Evolutionary conservation across 2,113 vertebrate species (phyloP), one percentile per base, ranked within the genome.

Genomic region (Myrmecobius fasciatus): DNA sequence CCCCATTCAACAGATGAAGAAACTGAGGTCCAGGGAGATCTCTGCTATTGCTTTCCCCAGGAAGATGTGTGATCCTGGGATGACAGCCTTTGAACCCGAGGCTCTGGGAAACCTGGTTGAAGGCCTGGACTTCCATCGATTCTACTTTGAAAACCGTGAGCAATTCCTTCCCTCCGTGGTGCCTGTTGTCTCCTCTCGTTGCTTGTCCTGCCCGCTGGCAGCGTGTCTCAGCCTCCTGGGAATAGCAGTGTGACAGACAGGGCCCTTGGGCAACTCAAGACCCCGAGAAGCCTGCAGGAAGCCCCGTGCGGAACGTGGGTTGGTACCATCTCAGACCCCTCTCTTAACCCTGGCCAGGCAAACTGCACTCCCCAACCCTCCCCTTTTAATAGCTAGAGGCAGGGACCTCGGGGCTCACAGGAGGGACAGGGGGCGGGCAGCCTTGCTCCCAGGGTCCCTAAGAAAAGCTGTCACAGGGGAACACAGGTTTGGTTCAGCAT

Each of bases 141-240:
- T 99, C 98, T 99, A 99, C 98, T 99, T 99, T 98, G 99, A 99
- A 98, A 99, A 99, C 98, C 92, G 99, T 99, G 99, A 99, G 99
- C 97, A 97, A 92, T 83, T 52, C 93, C 53, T 96, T 89, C 94
- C 96, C 92, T 91, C 93, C 94, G 96, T 92, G 36, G 46, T 96
- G 95, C 95, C 92, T 96, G 97, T 95, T 96, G 92, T 98, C 91
- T 88, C 96, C 94, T 97, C 94, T 60, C 25, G 26, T 47, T 95
- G 94, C 17, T 0, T 97, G 98, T 97, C 96, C 96, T 93, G 94
- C 93, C 54, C 0, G 92, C 54, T 92, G 97, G 97, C 97, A 97
- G 25, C 48, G 89, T 90, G 89, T 90, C 89, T 90, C 89, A 90
- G 89, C 89, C 46, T 90, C 89, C 89, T 51, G 89, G 89, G 89